Evolutionary conservation across 2,888 invertebrate species (phyloP), one percentile per base, ranked within the genome.

Genomic region (Caenorhabditis sp.): DNA sequence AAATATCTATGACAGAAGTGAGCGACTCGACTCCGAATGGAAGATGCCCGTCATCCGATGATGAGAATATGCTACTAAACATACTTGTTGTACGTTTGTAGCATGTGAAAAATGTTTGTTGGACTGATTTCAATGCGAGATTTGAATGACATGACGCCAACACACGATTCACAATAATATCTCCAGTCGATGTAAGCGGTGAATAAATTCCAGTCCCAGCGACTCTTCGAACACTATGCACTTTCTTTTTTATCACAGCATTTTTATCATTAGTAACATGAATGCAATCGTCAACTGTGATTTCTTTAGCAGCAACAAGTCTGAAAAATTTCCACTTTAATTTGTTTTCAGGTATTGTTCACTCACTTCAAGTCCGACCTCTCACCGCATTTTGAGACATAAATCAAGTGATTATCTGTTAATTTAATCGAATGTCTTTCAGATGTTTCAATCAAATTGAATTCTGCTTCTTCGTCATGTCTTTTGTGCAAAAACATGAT

Each of bases 101-200:
- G n/a, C 78, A 69, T 5, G 76, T 66, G 77, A 86, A 86, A 80
- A 86, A 86, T 4, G 86, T 83, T 72, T 86, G 86, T 69, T 86
- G 86, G 8, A 86, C 81, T 17, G 86, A 81, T 67, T 81, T 80
- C 52, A 79, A 49, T 1, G 75, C 79, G 27, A 80, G 50, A 62
- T 85, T 86, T 43, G 82, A 83, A 62, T 86, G 86, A 61, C 86
- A 86, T 26, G 85, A 85, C 1, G 84, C 80, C 43, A 86, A 70
- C n/a, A 86, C 76, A 20, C 77, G 76, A 69, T 87, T 86, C 38
- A 87, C 86, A 36, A 86, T 65, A 61, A 86, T 80, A 69, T 86
- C 84, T n/a, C 86, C 85, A 8, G 78, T 80, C 0, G 81, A 70
- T 1, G 86, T 86, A 59, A 86, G 73, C 10, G 86, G 86, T 1